Evolutionary conservation across 2,113 vertebrate species (phyloP).

Genomic region (Tretioscincus oriximinensis): DNA sequence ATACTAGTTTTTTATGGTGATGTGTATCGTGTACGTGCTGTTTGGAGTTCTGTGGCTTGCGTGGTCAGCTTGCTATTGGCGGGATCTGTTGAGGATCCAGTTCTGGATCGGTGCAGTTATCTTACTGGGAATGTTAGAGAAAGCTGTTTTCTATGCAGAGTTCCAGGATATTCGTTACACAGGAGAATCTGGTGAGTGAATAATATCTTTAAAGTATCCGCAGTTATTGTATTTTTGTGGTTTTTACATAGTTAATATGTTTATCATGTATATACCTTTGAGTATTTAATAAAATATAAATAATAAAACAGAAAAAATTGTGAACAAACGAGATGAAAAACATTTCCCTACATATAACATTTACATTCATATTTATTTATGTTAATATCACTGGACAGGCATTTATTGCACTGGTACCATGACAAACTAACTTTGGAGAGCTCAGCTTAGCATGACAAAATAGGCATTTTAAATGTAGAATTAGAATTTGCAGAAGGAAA

Average conservation of each 20-base stretch:
- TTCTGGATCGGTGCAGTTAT: conserved; percentile 96
- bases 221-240: not conserved
- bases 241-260: too few species aligned
- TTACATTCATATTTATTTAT: not conserved
- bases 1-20: conserved; percentile 93
- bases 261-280: too few species aligned
- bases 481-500: too few species aligned
- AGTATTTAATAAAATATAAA: too few species aligned
- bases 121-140: conserved; percentile 93
- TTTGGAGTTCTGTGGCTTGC: conserved; percentile 91
- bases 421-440: too few species aligned
- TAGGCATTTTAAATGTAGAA: too few species aligned
- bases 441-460: too few species aligned
- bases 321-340: not conserved
- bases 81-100: conserved; percentile 91
- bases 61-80: conserved; percentile 93
- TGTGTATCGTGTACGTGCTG: conserved; percentile 93
- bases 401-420: too few species aligned
- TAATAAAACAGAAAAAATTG: too few species aligned
- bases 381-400: not conserved
- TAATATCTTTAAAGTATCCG: not conserved
- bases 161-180: conserved; percentile 92
- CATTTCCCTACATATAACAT: not conserved
- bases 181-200: conserved; percentile 83
- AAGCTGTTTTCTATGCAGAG: conserved; percentile 95